Percentiles rank a stretch among this genome's conserved stretches.
phyloP scores from a whole-genome alignment of 2,797 vertebrate genomes.

The Helarctos malayanus region DNA sequence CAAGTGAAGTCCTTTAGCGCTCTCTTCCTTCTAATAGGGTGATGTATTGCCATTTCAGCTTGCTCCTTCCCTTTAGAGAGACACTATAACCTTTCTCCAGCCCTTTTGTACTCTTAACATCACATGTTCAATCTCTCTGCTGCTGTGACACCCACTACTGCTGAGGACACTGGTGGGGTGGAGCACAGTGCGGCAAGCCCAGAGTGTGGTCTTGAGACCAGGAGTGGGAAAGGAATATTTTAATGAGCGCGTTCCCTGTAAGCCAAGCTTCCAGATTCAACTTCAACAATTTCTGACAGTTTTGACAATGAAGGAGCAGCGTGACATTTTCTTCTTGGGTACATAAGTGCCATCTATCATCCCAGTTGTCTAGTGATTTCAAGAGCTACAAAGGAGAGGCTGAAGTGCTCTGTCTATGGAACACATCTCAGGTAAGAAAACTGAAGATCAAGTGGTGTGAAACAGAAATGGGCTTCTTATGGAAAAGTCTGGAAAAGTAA shows the following conservation, averaged over 20 bases:
- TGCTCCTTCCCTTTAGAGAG: not conserved
- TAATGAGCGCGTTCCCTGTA: not conserved
- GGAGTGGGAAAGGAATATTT: not conserved
- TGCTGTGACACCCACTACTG: not conserved
- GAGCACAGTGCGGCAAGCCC: accelerated
- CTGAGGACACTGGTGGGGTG: accelerated
- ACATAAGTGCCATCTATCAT: not conserved
- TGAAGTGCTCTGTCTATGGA: constrained; percentile 10
- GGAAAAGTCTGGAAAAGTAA: not conserved
- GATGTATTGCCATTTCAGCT: not conserved
- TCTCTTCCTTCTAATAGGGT: not conserved
- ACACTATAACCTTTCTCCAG: accelerated
- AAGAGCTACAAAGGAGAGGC: not conserved
- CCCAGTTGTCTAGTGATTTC: constrained; percentile 39
- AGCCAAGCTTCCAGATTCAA: not conserved
- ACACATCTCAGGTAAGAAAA: not conserved
- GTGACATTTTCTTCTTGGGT: constrained; percentile 14
- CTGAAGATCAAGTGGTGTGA: not conserved
- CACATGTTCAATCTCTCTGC: not conserved
- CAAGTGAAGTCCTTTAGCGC: not conserved
- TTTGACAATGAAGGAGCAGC: constrained; percentile 16
- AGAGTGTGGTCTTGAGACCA: not conserved
- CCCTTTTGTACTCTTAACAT: accelerated
- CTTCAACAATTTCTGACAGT: constrained; percentile 13
- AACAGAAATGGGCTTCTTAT: not conserved